A percentile compares a stretch with the other conserved stretches of the same genome.
These are phyloP conservation scores for Danionella dracula DNA, from an alignment of 2,797 vertebrate species.

Conservation along the genomic window DNA sequence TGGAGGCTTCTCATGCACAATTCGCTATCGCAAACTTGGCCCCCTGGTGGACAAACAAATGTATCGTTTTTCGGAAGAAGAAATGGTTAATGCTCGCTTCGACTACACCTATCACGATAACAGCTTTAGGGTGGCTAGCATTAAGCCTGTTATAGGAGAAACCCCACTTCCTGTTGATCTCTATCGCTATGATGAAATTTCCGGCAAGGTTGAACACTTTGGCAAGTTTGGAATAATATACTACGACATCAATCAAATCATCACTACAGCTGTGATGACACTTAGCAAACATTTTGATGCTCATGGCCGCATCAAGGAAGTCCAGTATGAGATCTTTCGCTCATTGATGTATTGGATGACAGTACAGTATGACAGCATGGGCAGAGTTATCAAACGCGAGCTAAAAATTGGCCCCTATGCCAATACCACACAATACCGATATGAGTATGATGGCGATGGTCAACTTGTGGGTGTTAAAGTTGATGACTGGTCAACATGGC, in stretches of 20 bases:
- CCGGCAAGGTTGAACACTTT: slow-evolving; percentile 85
- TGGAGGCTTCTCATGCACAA: slow-evolving; percentile 84
- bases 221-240: slow-evolving; percentile 89
- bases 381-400: slow-evolving; percentile 81
- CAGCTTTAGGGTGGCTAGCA: slow-evolving; percentile 83
- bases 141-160: slow-evolving; percentile 85
- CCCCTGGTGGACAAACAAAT: slow-evolving; percentile 86
- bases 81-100: slow-evolving; percentile 86
- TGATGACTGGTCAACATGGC: slow-evolving; percentile 83
- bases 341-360: slow-evolving; percentile 93
- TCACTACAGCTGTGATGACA: slow-evolving; percentile 86
- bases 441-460: slow-evolving; percentile 83
- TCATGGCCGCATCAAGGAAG: slow-evolving; percentile 84
- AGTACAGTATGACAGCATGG: slow-evolving; percentile 85
- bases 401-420: slow-evolving; percentile 84
- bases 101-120: slow-evolving; percentile 86
- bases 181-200: slow-evolving; percentile 86
- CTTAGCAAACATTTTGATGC: slow-evolving; percentile 87
- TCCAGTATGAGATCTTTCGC: slow-evolving; percentile 86
- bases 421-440: slow-evolving; percentile 86
- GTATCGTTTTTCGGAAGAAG: slow-evolving; percentile 86
- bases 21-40: slow-evolving; percentile 82
- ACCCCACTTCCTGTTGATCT: slow-evolving; percentile 83
- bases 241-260: slow-evolving; percentile 87
- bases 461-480: slow-evolving; percentile 79